Evolutionary conservation across 1,140 invertebrate genomes (phyloP).

Genomic region (Diabrotica undecimpunctata): DNA sequence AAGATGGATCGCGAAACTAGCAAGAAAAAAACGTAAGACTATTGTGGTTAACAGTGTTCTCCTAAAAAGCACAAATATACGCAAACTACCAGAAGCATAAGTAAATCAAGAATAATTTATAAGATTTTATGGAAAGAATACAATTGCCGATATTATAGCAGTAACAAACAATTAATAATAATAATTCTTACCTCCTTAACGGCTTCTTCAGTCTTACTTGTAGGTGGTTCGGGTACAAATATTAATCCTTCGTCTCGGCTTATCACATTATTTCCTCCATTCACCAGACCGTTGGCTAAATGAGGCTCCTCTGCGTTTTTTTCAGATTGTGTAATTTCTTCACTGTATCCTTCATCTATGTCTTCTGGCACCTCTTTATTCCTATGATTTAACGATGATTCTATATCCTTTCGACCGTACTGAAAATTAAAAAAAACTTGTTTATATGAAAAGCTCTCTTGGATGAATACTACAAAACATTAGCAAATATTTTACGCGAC

Average conservation of each 20-base stretch:
- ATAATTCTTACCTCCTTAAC: neutral
- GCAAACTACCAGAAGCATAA: no score
- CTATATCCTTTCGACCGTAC: constrained; percentile 77
- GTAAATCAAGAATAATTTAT: no score
- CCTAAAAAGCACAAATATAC: no score
- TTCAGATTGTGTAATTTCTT: constrained; percentile 23
- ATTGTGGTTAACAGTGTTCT: no score
- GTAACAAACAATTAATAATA: no score
- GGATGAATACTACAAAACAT: no score
- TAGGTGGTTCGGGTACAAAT: constrained; percentile 57
- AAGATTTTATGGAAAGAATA: no score
- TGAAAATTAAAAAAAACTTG: constrained; percentile 46
- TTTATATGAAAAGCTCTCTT: no score
- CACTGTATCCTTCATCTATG: constrained; percentile 46
- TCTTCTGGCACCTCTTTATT: constrained; percentile 49
- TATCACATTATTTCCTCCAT: constrained; percentile 37
- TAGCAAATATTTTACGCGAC: no score
- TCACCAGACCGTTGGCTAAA: constrained; percentile 35
- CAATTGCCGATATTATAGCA: no score
- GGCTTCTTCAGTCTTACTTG: constrained; percentile 18
- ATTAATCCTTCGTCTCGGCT: constrained; percentile 60
- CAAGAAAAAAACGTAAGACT: no score
- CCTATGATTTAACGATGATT: constrained; percentile 60
- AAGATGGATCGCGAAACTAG: no score
- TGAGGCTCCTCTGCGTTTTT: constrained; percentile 26